Evolutionary conservation across 2,797 vertebrate species (phyloP).

Genomic region (Chelon labrosus): DNA sequence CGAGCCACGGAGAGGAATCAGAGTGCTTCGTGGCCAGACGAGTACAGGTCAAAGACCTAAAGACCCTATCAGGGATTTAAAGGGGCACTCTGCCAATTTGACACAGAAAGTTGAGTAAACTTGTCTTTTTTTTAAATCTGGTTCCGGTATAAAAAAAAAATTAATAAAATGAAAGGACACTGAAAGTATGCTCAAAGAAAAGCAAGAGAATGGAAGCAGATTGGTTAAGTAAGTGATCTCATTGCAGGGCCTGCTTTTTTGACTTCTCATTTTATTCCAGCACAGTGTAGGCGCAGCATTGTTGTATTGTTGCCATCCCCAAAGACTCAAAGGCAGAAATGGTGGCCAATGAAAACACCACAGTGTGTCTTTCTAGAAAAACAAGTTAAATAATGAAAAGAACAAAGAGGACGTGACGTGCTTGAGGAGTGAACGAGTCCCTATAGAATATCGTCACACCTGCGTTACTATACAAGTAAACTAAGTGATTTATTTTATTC

Average conservation of each 20-base stretch:
- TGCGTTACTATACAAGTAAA: background rate
- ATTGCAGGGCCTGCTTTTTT: conserved; percentile 21
- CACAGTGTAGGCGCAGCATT: conserved; percentile 51
- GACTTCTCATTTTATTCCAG: conserved; percentile 26
- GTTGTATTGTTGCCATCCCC: conserved; percentile 47
- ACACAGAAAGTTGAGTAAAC: background rate
- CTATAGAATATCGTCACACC: conserved; percentile 3
- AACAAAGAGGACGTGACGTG: background rate
- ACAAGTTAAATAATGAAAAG: conserved; percentile 10
- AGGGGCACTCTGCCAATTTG: background rate
- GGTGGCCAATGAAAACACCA: conserved; percentile 22
- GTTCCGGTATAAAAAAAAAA: background rate
- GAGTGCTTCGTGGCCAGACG: conserved; percentile 26
- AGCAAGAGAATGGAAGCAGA: conserved; percentile 1
- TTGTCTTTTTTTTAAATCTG: background rate
- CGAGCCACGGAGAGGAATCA: conserved; percentile 34
- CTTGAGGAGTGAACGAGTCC: background rate
- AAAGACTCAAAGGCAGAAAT: conserved; percentile 33
- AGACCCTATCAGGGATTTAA: conserved; percentile 22
- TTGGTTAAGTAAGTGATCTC: conserved; percentile 19
- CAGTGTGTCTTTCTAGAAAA: conserved; percentile 13
- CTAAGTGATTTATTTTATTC: no score
- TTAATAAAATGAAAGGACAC: no score
- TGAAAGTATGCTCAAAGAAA: background rate
- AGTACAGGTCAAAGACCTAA: conserved; percentile 25